These are phyloP conservation scores for Antennarius maculatus DNA, from an alignment of 2,797 vertebrate species.

Conservation along the genomic window DNA sequence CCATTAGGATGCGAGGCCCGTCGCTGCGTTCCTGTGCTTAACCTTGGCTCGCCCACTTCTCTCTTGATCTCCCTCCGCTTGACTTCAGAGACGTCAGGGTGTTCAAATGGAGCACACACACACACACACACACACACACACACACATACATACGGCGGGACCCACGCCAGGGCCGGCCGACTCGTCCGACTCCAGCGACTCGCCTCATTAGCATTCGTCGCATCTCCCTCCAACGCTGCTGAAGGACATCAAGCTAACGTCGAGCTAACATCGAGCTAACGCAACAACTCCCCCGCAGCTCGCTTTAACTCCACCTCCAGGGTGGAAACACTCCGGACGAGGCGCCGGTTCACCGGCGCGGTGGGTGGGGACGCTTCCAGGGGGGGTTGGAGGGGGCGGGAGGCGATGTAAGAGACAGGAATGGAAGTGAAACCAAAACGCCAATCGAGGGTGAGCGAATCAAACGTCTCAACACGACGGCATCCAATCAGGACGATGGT, in stretches of 20 bases:
- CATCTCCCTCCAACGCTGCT: constrained; percentile 68
- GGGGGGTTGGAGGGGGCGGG: not conserved
- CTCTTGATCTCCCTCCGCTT: constrained; percentile 53
- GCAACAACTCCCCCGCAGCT: constrained; percentile 7
- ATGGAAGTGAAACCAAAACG: not conserved
- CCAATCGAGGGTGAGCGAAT: too few relatives aligned
- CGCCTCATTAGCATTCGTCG: constrained; percentile 78
- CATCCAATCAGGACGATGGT: too few relatives aligned
- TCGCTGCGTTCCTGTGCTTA: constrained; percentile 70
- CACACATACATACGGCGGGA: constrained; percentile 18
- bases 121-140: constrained; percentile 8
- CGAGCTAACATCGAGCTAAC: constrained; percentile 42
- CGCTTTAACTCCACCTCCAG: constrained; percentile 30
- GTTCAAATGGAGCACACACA: constrained; percentile 36
- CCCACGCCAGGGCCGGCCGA: constrained; percentile 43
- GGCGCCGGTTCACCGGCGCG: constrained; percentile 46
- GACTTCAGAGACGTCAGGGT: constrained; percentile 54
- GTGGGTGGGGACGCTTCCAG: constrained; percentile 27
- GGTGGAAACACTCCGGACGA: constrained; percentile 26
- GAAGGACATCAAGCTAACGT: constrained; percentile 69
- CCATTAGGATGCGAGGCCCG: constrained; percentile 76
- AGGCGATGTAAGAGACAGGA: not conserved
- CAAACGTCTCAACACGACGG: too few relatives aligned
- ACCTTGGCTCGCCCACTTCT: constrained; percentile 73
- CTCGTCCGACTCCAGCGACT: constrained; percentile 58